Base-by-base conservation (phyloP, 2,113 vertebrate genomes). In the Bambusicola thoracicus region DNA sequence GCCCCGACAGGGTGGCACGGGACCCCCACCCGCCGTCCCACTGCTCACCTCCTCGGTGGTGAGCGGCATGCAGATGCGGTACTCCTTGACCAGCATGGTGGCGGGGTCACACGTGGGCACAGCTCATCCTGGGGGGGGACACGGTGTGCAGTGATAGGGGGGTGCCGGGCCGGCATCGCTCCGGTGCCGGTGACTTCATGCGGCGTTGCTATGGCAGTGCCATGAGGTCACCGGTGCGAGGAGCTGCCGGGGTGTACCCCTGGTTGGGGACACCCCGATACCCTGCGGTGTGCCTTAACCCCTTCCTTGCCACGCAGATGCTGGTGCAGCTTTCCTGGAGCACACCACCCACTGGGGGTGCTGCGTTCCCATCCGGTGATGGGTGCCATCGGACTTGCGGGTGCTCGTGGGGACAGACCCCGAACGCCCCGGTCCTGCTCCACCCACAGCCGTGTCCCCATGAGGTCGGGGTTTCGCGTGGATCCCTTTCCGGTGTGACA, bases 41-140 rank as follows among this genome's bases (percentile, higher is more conserved):
- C 30, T 32, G 8, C 98, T 98, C 97, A 99, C 99, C 99, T 99
- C 99, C 30, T 99, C 99, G 20, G 99, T 98, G 76, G 98, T 99
- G 89, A 99, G 98, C 5, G 99, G 99, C 99, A 99, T 99, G 80
- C 99, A 99, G 95, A 99, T 98, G 92, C 98, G 98, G 95, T 99
- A 99, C 95, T 99, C 99, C 97, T 99, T 99, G 97, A 98, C 87
- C 97, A 99, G 97, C 99, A 99, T 99, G 95, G 76, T 97, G 97
- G 40, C 63, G 40, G 86, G 89, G 80, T 90, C 84, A 93, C 87
- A 74, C 21, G 51, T 27, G 1, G 69, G 32, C 79, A 9, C 65
- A 32, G 63, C 51, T 77, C 90, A 74, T 93, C 30, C 81, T 48
- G 72, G 51, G 41, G 84, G n/a, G 40, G 38, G 2, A 70, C 48